Evolutionary conservation across 1,140 invertebrate genomes (phyloP).

Genomic region (Dermatophagoides farinae): DNA sequence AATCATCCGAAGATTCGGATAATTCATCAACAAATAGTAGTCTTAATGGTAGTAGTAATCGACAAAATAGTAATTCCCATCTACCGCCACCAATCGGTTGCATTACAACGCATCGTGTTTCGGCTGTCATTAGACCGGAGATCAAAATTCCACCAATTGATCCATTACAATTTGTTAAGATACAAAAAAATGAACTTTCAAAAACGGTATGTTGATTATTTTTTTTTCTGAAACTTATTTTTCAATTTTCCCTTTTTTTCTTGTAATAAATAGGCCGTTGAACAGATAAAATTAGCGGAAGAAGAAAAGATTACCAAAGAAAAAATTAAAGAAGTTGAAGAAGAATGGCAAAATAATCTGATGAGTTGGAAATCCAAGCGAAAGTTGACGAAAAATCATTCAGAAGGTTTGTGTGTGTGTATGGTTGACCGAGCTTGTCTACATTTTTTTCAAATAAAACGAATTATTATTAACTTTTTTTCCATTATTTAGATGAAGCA

Average conservation of each 20-base stretch:
- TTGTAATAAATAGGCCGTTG: conserved; percentile 21
- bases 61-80: neutral
- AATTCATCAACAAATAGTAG: neutral
- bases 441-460: neutral
- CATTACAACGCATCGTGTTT: conserved; percentile 7
- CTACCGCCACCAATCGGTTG: conserved; percentile 2
- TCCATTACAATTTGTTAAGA: conserved; percentile 20
- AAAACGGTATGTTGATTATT: conserved; percentile 16
- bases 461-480: too few species aligned
- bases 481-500: conserved; percentile 1
- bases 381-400: conserved; percentile 64
- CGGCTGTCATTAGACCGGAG: conserved; percentile 3
- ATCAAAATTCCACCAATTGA: conserved; percentile 14
- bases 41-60: neutral
- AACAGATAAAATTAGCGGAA: conserved; percentile 21
- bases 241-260: neutral
- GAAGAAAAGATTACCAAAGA: conserved; percentile 21
- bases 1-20: conserved; percentile 4
- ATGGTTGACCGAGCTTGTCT: neutral
- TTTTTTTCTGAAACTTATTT: neutral
- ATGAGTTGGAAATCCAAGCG: conserved; percentile 81
- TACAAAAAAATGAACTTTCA: conserved; percentile 18
- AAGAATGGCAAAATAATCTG: conserved; percentile 44
- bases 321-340: conserved; percentile 22
- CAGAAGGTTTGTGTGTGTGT: conserved; percentile 26